A percentile compares a stretch with the other conserved stretches of the same genome.
These are phyloP conservation scores for Babyrousa celebensis DNA, from an alignment of 2,797 vertebrate species.

Conservation along the genomic window DNA sequence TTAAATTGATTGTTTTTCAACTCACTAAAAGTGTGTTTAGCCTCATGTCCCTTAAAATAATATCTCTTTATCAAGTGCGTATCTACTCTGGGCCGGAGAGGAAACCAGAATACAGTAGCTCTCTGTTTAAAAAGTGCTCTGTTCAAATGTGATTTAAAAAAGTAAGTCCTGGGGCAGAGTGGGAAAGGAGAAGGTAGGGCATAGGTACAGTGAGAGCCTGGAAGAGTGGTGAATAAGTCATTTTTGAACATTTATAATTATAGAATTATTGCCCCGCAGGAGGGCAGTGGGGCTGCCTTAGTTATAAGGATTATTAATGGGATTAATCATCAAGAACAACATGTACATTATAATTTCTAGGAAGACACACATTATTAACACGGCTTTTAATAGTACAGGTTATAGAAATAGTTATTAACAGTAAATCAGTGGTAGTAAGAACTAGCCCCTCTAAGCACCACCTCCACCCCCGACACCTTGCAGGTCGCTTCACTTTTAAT, in stretches of 20 bases:
- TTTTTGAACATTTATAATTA: background rate
- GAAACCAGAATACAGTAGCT: slow-evolving; percentile 63
- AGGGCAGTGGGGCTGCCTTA: background rate
- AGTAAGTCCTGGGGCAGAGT: slow-evolving; percentile 6
- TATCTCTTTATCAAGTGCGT: slow-evolving; percentile 65
- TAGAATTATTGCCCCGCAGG: background rate
- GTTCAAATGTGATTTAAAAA: slow-evolving; percentile 64
- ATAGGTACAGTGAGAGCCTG: background rate
- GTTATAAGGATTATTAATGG: background rate
- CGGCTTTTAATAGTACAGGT: background rate
- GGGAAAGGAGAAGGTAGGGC: background rate
- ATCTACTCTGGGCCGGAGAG: slow-evolving; percentile 43
- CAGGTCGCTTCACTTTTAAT: rapidly evolving
- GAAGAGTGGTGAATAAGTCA: background rate
- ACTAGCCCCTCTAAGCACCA: background rate
- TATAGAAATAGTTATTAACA: background rate
- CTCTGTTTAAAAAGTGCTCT: slow-evolving; percentile 65
- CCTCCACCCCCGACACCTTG: background rate
- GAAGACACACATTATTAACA: background rate
- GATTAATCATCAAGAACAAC: background rate
- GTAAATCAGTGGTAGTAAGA: background rate
- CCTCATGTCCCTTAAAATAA: slow-evolving; percentile 77
- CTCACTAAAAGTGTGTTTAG: slow-evolving; percentile 69
- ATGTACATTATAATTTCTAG: background rate
- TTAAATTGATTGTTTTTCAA: slow-evolving; percentile 75